phyloP scores from a whole-genome alignment of 2,113 vertebrate species.

The Centrocercus urophasianus region DNA sequence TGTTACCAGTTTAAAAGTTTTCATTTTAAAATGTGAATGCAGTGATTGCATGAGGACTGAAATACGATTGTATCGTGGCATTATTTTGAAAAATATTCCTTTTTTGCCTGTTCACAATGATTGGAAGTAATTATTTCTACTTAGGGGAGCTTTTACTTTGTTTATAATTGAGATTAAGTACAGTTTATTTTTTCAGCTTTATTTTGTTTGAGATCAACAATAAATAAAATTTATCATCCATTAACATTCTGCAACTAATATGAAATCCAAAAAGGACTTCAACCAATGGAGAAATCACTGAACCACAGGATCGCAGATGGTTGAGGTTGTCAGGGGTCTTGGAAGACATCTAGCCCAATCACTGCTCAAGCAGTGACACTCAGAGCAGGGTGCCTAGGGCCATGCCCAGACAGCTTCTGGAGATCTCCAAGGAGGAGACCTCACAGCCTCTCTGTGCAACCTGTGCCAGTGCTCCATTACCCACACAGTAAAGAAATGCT shows the following conservation, averaged over 20 bases:
- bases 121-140: not conserved
- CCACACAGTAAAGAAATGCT: not conserved
- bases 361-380: not conserved
- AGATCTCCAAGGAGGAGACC: not conserved
- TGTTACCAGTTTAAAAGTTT: not conserved
- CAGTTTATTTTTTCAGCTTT: not conserved
- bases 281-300: not conserved
- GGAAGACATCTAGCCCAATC: not conserved
- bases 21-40: not conserved
- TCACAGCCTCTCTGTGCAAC: not conserved
- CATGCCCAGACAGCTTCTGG: not conserved
- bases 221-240: not conserved
- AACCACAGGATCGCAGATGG: not conserved
- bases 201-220: not conserved
- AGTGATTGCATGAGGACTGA: not conserved
- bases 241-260: not conserved
- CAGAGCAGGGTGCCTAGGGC: not conserved
- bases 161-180: constrained; percentile 4
- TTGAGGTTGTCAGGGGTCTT: not conserved
- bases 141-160: not conserved
- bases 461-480: not conserved
- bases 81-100: not conserved
- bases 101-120: not conserved
- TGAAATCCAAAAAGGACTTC: not conserved
- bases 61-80: not conserved